Percentiles rank a stretch among this genome's conserved stretches.
Conservation (phyloP, 2,113 vertebrate genomes). For the Ellobius talpinus region DNA sequence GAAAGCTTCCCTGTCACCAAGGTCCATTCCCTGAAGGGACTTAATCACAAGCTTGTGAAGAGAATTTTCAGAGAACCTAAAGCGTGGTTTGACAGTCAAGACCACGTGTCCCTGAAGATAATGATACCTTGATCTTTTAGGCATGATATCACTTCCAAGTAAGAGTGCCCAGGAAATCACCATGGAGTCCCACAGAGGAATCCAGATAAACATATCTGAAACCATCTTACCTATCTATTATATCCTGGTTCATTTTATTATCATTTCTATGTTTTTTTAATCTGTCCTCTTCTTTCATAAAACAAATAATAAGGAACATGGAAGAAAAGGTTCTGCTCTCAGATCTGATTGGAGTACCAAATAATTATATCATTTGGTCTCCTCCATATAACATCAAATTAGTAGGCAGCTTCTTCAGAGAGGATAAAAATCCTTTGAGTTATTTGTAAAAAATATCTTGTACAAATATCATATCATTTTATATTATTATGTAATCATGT, state of each 20-base stretch:
- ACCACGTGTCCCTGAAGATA: background rate
- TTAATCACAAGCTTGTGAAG: background rate
- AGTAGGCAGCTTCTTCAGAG: background rate
- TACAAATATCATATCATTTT: background rate
- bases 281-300: background rate
- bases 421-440: background rate
- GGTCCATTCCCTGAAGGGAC: background rate
- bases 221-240: background rate
- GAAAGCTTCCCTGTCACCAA: background rate
- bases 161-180: background rate
- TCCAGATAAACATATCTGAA: background rate
- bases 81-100: background rate
- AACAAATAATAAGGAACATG: background rate
- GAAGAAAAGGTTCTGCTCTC: background rate
- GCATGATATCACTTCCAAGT: background rate
- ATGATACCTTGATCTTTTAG: background rate
- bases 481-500: background rate
- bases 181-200: background rate
- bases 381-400: background rate
- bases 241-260: background rate
- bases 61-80: background rate
- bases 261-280: background rate
- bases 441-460: background rate
- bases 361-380: background rate
- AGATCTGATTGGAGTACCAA: background rate